Evolutionary conservation across 2,113 vertebrate genomes (phyloP), one percentile per base, ranked within the genome.

Genomic region (Shinisaurus crocodilurus): DNA sequence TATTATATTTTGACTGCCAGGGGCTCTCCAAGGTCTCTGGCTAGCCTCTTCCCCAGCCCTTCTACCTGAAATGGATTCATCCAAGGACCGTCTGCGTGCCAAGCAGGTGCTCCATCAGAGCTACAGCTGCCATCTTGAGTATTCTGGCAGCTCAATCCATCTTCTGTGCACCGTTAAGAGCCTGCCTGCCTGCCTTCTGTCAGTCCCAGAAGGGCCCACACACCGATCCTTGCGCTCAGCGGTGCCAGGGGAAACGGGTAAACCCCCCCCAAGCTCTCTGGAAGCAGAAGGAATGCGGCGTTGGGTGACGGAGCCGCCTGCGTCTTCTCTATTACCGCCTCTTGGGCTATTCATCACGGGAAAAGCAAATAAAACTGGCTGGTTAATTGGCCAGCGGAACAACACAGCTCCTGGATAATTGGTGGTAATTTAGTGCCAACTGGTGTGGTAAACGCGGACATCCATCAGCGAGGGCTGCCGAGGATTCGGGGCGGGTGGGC

Each of bases 381-480:
- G 86, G 63, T 80, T 85, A 80, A 88, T 37, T 37, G 87, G 37
- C 87, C 3, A 16, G 29, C 8, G 48, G 32, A 6, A 1, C 65
- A 40, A 48, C 77, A 23, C 1, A 75, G 32, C 20, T 6, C 37
- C 7, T 63, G 48, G 40, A 40, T 80, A 85, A 85, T 90, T 69
- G 83, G 48, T 43, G 50, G 76, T 86, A 57, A 88, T 81, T 74
- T 37, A 85, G 40, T 85, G 75, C 87, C 89, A 69, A 6, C 15
- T 40, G 40, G 10, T n/a, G 5, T 23, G 63, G 76, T 25, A 34
- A n/a, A 3, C 10, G 27, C 5, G 10, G 15, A 3, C 74, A 85
- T 91, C 82, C 27, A 72, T 85, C 82, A 70, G 50, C 0, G 12
- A 10, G 6, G 40, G 57, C n/a, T 82, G 81, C 23, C 37, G 8